Evolutionary conservation across 2,797 vertebrate species (phyloP).

Genomic region (Sciurus vulgaris): DNA sequence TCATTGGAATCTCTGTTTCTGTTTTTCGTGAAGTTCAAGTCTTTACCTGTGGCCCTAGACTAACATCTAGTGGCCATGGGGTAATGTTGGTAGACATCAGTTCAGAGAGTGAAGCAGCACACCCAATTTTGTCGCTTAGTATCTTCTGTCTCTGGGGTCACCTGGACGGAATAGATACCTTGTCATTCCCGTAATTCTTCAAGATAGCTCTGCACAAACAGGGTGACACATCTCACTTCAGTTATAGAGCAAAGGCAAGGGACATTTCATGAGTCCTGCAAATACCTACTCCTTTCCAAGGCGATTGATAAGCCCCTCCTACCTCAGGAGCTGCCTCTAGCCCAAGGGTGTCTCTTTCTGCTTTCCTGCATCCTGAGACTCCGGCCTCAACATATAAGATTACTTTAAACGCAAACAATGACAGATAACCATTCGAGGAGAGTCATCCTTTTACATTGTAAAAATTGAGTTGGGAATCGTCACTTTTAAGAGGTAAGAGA

Average conservation of each 20-base stretch:
- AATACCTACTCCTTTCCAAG: not conserved
- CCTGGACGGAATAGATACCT: not conserved
- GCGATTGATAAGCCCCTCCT: not conserved
- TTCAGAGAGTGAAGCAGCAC: not conserved
- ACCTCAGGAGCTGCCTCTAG: not conserved
- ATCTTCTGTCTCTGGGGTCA: not conserved
- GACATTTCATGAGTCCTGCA: not conserved
- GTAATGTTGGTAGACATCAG: too few relatives aligned
- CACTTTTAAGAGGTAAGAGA: conserved; percentile 74
- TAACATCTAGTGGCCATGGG: conserved; percentile 42
- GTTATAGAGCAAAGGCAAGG: not conserved
- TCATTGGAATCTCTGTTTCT: not conserved
- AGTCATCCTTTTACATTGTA: conserved; percentile 62
- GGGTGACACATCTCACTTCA: not conserved
- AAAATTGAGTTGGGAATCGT: conserved; percentile 76
- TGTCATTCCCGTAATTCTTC: not conserved
- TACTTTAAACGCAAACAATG: conserved; percentile 68
- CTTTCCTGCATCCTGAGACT: conserved; percentile 26
- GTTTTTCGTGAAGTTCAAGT: not conserved
- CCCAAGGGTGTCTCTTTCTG: not conserved
- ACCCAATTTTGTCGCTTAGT: not conserved
- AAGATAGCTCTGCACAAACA: not conserved
- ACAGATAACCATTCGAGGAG: conserved; percentile 65
- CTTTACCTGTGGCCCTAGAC: conserved; percentile 59
- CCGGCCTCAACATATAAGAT: conserved; percentile 56